A percentile compares a stretch with the other conserved stretches of the same genome.
These are phyloP conservation scores for Halcyon senegalensis DNA, from an alignment of 2,113 vertebrate genomes.

Conservation along the genomic window DNA sequence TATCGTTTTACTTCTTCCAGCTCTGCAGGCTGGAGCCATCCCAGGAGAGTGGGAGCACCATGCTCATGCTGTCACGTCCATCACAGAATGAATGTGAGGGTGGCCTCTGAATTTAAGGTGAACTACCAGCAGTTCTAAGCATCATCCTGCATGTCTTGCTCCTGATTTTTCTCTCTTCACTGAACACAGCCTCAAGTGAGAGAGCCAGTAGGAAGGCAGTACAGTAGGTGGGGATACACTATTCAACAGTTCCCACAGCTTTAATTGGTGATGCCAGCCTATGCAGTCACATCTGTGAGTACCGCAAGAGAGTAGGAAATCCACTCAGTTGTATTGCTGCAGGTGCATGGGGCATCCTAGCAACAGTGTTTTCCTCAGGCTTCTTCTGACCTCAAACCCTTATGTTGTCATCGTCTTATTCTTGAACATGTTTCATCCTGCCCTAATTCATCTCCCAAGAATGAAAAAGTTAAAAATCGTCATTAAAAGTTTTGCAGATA, in stretches of 20 bases:
- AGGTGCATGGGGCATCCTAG: background rate
- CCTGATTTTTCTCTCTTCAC: background rate
- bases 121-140: background rate
- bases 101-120: background rate
- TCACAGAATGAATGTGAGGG: background rate
- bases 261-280: background rate
- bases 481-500: background rate
- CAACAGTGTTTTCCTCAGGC: background rate
- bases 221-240: background rate
- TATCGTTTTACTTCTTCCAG: background rate
- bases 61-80: background rate
- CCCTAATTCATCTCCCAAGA: background rate
- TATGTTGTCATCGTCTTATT: background rate
- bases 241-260: background rate
- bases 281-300: background rate
- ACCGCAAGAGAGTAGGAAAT: background rate
- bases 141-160: fast-evolving
- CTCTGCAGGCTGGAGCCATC: background rate
- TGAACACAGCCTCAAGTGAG: background rate
- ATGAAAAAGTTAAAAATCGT: background rate
- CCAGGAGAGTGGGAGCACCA: background rate
- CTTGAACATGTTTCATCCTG: background rate
- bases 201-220: background rate
- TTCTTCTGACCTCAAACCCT: background rate
- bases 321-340: background rate